Percentiles rank a stretch among this genome's conserved stretches.
Conservation (phyloP, 2,113 vertebrate species). For the Amazona guildingii region DNA sequence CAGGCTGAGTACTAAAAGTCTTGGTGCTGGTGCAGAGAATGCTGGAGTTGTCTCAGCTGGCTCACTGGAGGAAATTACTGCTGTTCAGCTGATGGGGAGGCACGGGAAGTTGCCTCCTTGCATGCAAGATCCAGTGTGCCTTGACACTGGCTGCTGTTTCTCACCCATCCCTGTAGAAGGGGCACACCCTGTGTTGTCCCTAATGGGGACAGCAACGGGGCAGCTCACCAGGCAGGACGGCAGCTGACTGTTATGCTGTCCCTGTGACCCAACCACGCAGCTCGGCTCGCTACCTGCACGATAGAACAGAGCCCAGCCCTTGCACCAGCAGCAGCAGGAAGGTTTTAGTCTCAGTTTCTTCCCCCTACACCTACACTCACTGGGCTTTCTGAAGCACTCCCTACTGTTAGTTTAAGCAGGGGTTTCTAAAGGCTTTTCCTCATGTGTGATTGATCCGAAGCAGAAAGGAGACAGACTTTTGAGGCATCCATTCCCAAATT, state of each 20-base stretch:
- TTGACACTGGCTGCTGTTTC: neutral
- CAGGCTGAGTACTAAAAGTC: neutral
- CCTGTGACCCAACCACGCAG: neutral
- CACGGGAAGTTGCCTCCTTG: neutral
- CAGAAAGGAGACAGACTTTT: neutral
- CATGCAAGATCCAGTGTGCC: no score
- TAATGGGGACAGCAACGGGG: fast-evolving
- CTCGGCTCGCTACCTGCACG: fast-evolving
- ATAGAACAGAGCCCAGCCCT: neutral
- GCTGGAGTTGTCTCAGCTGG: neutral
- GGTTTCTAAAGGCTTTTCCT: neutral
- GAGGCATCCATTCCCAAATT: neutral
- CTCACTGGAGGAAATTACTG: neutral
- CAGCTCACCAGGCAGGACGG: neutral
- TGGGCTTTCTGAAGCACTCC: neutral
- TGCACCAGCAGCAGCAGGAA: neutral
- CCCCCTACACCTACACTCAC: fast-evolving
- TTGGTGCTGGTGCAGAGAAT: neutral
- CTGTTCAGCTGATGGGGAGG: neutral
- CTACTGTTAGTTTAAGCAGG: neutral
- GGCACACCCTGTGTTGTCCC: neutral
- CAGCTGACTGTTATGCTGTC: neutral
- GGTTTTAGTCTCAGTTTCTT: neutral
- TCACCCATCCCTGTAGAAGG: fast-evolving
- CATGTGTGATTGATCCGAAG: fast-evolving